A percentile compares a stretch with the other conserved stretches of the same genome.
Evolutionary conservation across 2,113 vertebrate species (phyloP).

Genomic region (Xiphophorus hellerii): DNA sequence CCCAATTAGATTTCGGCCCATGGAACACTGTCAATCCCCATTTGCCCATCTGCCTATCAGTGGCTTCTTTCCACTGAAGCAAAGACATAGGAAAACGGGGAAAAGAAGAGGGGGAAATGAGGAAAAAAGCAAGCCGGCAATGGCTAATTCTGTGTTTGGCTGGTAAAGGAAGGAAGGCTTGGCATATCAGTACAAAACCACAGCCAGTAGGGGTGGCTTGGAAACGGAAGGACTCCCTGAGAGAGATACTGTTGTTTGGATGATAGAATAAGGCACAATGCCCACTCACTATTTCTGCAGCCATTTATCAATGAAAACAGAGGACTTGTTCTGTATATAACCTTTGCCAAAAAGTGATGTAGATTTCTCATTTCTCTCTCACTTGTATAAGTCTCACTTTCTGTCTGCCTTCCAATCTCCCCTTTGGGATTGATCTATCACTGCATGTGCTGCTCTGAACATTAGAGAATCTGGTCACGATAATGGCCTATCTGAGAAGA

Average conservation of each 20-base stretch:
- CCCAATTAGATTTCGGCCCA: constrained; percentile 78
- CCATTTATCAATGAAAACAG: constrained; percentile 72
- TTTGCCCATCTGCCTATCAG: constrained; percentile 77
- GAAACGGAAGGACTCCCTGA: constrained; percentile 70
- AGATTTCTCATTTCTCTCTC: constrained; percentile 51
- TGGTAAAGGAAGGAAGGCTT: constrained; percentile 56
- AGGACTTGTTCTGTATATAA: constrained; percentile 37
- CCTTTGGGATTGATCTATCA: constrained; percentile 37
- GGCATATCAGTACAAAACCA: constrained; percentile 58
- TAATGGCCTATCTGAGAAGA: constrained; percentile 67
- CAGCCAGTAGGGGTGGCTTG: constrained; percentile 67
- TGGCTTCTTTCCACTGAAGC: constrained; percentile 67
- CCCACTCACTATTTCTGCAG: constrained; percentile 57
- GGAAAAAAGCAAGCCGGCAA: constrained; percentile 42
- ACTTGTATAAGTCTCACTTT: constrained; percentile 33
- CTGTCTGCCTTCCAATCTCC: constrained; percentile 40
- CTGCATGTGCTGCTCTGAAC: constrained; percentile 43
- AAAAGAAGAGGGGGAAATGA: constrained; percentile 45
- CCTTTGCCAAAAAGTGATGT: constrained; percentile 47
- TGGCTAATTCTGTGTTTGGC: constrained; percentile 69
- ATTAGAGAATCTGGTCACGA: constrained; percentile 64
- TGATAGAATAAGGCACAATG: constrained; percentile 65
- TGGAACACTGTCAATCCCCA: constrained; percentile 77
- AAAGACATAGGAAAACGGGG: constrained; percentile 30
- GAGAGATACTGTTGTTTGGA: constrained; percentile 73